Conservation (phyloP, 2,888 invertebrate species). For the Xylota sylvarum region DNA sequence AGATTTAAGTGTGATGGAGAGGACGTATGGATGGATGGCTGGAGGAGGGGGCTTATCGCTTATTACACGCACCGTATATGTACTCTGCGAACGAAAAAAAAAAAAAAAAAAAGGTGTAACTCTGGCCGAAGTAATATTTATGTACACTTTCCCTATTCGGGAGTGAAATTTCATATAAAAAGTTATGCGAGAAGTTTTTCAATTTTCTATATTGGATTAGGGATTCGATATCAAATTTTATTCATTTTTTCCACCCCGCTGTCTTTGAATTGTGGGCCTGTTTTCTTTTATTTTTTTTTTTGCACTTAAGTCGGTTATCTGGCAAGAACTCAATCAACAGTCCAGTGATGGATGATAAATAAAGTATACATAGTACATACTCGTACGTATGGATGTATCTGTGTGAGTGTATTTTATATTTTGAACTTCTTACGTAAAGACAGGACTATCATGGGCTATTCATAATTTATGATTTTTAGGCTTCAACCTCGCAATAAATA, state of each 20-base stretch:
- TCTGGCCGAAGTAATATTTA: conserved; percentile 49
- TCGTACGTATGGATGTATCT: no score
- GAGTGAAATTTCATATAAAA: conserved; percentile 70
- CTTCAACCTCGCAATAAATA: no score
- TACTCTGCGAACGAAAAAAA: conserved; percentile 11
- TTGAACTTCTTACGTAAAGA: no score
- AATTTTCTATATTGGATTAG: conserved; percentile 76
- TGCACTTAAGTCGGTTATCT: conserved; percentile 16
- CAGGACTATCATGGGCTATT: no score
- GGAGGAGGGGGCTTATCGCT: conserved; percentile 69
- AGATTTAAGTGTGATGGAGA: conserved; percentile 59
- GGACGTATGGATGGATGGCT: conserved; percentile 43
- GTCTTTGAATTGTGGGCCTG: conserved; percentile 3
- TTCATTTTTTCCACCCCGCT: conserved; percentile 8
- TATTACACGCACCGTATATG: conserved; percentile 69
- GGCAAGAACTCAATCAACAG: conserved; percentile 17
- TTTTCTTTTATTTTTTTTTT: not conserved
- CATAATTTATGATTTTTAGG: no score
- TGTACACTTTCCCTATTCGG: conserved; percentile 49
- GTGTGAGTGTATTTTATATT: no score
- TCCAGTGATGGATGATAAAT: not conserved
- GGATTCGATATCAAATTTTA: conserved; percentile 72
- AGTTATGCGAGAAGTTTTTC: conserved; percentile 76
- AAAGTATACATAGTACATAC: no score
- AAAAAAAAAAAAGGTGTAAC: conserved; percentile 45